Conservation (phyloP, 2,888 invertebrate genomes). For the Leptopterna dolabrata region DNA sequence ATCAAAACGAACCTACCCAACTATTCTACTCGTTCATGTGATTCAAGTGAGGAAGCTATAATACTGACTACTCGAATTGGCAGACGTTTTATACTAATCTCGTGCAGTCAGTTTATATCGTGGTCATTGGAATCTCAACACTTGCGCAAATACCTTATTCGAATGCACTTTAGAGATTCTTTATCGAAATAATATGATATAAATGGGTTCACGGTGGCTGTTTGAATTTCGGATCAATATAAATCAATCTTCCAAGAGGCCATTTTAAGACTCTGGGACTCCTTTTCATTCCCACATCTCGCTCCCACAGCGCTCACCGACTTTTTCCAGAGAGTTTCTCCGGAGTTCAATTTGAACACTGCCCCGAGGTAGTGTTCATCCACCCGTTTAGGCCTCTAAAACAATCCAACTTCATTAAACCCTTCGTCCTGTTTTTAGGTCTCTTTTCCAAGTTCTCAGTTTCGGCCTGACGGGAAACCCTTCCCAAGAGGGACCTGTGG, state of each 20-base stretch:
- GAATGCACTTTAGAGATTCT: too few species aligned
- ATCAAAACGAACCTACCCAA: too few species aligned
- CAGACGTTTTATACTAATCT: too few species aligned
- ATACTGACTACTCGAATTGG: too few species aligned
- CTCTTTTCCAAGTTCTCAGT: not conserved
- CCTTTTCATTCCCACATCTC: not conserved
- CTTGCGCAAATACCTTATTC: too few species aligned
- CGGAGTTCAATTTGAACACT: not conserved
- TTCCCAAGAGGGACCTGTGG: not conserved
- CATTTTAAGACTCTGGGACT: too few species aligned
- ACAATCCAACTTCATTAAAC: conserved; percentile 26
- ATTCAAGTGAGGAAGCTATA: too few species aligned
- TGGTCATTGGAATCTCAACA: too few species aligned
- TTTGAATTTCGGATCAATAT: not conserved
- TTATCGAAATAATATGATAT: too few species aligned
- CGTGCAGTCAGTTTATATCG: too few species aligned
- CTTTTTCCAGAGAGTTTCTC: not conserved
- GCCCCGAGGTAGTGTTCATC: not conserved
- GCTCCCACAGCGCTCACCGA: not conserved
- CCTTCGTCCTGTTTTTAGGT: not conserved
- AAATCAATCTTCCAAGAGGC: not conserved
- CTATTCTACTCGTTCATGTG: too few species aligned
- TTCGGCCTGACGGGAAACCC: not conserved
- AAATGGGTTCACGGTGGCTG: too few species aligned
- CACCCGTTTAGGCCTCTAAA: not conserved